A percentile compares a stretch with the other conserved stretches of the same genome.
Conservation (phyloP, 1,140 invertebrate genomes). For the Parasteatoda tepidariorum region DNA sequence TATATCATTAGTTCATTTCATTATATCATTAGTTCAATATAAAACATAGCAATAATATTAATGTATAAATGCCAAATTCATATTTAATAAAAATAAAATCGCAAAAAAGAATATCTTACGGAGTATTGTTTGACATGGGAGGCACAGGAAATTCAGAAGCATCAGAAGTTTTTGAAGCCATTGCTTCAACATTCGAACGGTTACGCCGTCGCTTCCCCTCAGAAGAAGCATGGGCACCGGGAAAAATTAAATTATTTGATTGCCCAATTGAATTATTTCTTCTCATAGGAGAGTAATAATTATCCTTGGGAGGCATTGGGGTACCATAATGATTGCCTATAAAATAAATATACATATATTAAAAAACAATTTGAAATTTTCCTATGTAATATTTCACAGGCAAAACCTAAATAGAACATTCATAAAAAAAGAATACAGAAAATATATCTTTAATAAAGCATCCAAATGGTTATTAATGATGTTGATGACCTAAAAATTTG, state of each 20-base stretch:
- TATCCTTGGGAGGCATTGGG: slow-evolving; percentile 69
- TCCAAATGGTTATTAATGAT: no score
- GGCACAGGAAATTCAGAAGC: slow-evolving; percentile 19
- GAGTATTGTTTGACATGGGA: slow-evolving; percentile 22
- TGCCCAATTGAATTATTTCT: slow-evolving; percentile 58
- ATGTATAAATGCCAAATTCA: no score
- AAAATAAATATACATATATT: neutral
- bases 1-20: no score
- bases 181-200: slow-evolving; percentile 72
- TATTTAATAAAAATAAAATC: neutral
- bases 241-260: slow-evolving; percentile 66
- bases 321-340: slow-evolving; percentile 73
- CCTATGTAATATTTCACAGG: no score
- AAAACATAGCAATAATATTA: no score
- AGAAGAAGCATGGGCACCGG: slow-evolving; percentile 72
- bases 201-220: slow-evolving; percentile 74
- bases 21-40: no score
- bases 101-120: slow-evolving; percentile 2
- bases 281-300: slow-evolving; percentile 64
- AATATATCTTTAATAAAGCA: no score
- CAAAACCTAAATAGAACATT: no score
- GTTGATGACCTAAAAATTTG: no score
- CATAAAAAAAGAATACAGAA: no score
- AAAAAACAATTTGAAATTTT: neutral
- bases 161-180: slow-evolving; percentile 68